Base-by-base conservation (phyloP, 2,888 invertebrate genomes). In the Drosophila koepferae region DNA sequence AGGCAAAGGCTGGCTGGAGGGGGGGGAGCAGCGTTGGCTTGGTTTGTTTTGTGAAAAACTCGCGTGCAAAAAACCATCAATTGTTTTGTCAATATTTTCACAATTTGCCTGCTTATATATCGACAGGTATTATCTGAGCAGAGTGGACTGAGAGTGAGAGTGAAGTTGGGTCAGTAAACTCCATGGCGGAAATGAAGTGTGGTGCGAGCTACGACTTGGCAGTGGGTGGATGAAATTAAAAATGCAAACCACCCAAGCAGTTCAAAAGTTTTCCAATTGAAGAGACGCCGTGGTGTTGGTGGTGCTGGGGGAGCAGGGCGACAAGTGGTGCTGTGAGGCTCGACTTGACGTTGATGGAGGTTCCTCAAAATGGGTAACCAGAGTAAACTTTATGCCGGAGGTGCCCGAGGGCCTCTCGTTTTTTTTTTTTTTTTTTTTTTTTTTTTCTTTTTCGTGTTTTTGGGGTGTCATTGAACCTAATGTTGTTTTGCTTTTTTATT, bases 81-180 rank as follows among this genome's bases (percentile, higher is more conserved):
- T 86, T 86, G 86, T 86, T 86, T 86, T 89, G 86, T 89, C 86
- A 86, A 86, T 86, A 86, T 86, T 89, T 89, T 81, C 76, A 80
- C 86, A 84, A 86, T 86, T 86, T 74, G 72, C 81, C 81, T 73
- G 59, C 68, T 72, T 69, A 56, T 40, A 63, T 56, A 82, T 79
- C 86, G 80, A 63, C 70, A 67, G 80, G 74, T 63, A 56, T 86
- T 75, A 81, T 75, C 79, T 34, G 34, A 34, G 16, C 5, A 14
- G 28, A 28, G 2, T 6, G 40, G 14, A 51, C 10, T 23, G 43
- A 23, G 23, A 23, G 23, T 23, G 43, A 23, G 23, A 23, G 23
- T 23, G 23, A 12, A 12, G 59, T 60, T 70, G 84, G 85, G 73
- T 78, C 72, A 82, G 59, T 71, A 69, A 82, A 77, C 77, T 78